These are phyloP conservation scores for Geopemphigus sp. DNA, from an alignment of 1,140 invertebrate species.

Conservation along the genomic window DNA sequence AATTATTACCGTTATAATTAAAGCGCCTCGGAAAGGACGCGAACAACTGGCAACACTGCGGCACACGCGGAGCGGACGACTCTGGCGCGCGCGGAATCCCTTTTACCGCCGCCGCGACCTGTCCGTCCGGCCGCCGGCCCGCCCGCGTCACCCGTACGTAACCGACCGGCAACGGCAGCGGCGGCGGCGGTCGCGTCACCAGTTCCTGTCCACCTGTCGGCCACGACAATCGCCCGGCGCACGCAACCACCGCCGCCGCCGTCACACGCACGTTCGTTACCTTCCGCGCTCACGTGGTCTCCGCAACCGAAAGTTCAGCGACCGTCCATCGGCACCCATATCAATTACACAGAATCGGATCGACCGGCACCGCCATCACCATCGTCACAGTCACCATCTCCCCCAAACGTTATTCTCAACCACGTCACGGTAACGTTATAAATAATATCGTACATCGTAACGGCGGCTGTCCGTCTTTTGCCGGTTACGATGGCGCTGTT, in stretches of 20 bases:
- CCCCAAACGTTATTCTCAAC: not conserved
- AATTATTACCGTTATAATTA: too few relatives aligned
- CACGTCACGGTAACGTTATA: not conserved
- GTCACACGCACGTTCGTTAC: not conserved
- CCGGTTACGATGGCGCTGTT: too few relatives aligned
- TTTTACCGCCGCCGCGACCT: not conserved
- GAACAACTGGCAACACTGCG: slow-evolving; percentile 32
- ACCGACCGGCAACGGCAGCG: not conserved
- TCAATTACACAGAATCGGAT: too few relatives aligned
- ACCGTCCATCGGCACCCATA: not conserved
- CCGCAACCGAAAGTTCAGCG: not conserved
- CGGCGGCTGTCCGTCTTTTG: too few relatives aligned
- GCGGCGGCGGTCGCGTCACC: not conserved
- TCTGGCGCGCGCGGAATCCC: slow-evolving; percentile 1
- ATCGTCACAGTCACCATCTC: not conserved
- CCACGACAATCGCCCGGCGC: not conserved
- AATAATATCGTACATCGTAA: too few relatives aligned
- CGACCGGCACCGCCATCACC: too few relatives aligned
- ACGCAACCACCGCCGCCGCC: slow-evolving; percentile 55
- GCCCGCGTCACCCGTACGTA: not conserved
- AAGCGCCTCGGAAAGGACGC: too few relatives aligned
- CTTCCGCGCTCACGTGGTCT: not conserved
- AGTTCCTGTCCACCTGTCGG: slow-evolving; percentile 46
- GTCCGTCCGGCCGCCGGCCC: too few relatives aligned
- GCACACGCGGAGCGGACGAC: too few relatives aligned